phyloP scores from a whole-genome alignment of 2,888 invertebrate genomes.

The Congeria kusceri region DNA sequence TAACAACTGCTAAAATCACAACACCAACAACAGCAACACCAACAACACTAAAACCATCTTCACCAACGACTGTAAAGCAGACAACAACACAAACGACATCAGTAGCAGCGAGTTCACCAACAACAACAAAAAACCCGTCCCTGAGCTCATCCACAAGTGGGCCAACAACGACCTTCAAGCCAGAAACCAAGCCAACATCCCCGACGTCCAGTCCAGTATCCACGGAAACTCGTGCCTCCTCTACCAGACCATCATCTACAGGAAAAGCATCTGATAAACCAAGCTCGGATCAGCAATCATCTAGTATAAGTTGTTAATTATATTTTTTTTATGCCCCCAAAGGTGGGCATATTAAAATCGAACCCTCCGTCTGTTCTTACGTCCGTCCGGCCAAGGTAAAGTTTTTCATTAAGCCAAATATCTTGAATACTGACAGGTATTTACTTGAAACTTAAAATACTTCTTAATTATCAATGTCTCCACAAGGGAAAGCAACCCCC shows the following conservation, averaged over 20 bases:
- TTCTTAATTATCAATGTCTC: too few relatives aligned
- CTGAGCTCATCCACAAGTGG: neutral
- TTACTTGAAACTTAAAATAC: too few relatives aligned
- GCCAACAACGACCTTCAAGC: neutral
- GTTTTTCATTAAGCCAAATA: too few relatives aligned
- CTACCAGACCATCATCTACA: neutral
- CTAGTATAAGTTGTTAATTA: too few relatives aligned
- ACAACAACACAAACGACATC: neutral
- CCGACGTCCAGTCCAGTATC: neutral
- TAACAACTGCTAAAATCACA: neutral
- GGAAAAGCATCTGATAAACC: conserved; percentile 4
- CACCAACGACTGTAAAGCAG: neutral
- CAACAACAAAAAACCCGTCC: neutral
- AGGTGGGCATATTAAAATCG: too few relatives aligned
- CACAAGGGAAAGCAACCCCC: too few relatives aligned
- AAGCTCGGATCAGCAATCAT: neutral
- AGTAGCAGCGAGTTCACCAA: neutral
- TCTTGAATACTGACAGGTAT: too few relatives aligned
- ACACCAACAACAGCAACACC: conserved; percentile 4
- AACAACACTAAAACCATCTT: neutral
- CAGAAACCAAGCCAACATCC: neutral
- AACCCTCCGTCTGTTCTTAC: too few relatives aligned
- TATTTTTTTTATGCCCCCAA: too few relatives aligned
- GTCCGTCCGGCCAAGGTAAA: too few relatives aligned
- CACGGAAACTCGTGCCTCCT: neutral